Conservation (phyloP, 2,888 invertebrate genomes). For the Troides aeacus region DNA sequence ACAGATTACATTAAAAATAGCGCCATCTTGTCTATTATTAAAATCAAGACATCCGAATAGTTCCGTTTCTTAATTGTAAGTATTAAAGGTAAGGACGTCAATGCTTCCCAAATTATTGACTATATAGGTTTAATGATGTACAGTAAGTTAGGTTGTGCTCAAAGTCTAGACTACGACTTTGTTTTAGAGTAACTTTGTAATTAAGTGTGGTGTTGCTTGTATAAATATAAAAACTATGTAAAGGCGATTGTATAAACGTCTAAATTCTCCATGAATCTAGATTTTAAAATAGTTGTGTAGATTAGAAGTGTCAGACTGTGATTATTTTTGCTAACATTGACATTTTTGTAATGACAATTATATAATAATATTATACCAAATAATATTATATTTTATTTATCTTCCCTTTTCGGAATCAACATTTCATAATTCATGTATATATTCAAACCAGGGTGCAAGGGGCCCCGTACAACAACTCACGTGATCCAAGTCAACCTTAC, state of each 20-base stretch:
- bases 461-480: too few species aligned
- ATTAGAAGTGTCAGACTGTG: constrained; percentile 76
- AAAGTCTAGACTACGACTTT: constrained; percentile 34
- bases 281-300: constrained; percentile 38
- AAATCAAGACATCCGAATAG: constrained; percentile 25
- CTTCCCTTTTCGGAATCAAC: not conserved
- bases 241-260: constrained; percentile 26
- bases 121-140: constrained; percentile 40
- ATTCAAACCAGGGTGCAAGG: too few species aligned
- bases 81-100: constrained; percentile 28
- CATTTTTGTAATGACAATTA: constrained; percentile 79
- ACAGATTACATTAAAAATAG: constrained; percentile 22
- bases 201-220: constrained; percentile 39
- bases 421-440: too few species aligned
- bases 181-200: constrained; percentile 35
- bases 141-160: constrained; percentile 44
- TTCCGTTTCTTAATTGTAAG: constrained; percentile 30
- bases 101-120: constrained; percentile 29
- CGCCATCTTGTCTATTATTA: constrained; percentile 37
- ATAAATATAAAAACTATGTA: constrained; percentile 31
- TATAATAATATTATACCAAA: constrained; percentile 77
- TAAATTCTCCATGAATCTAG: constrained; percentile 34
- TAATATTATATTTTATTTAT: constrained; percentile 31
- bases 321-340: constrained; percentile 80
- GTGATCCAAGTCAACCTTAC: too few species aligned